Evolutionary conservation across 2,113 vertebrate species (phyloP).

Genomic region (Donacobius atricapilla): DNA sequence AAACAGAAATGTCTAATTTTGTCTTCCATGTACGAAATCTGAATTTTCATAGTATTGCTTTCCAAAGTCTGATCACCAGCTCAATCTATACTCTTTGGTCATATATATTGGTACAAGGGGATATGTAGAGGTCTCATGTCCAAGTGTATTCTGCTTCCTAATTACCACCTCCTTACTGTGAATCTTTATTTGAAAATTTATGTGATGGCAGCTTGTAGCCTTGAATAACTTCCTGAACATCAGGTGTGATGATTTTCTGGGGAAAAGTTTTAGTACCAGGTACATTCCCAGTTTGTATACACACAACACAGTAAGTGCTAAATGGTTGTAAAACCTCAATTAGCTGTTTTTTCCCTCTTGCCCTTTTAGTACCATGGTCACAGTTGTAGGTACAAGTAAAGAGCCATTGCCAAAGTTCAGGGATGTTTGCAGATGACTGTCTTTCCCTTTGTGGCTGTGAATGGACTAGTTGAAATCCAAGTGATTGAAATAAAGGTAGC

Average conservation of each 20-base stretch:
- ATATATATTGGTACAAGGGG: neutral
- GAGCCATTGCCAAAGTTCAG: neutral
- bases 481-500: neutral
- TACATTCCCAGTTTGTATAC: neutral
- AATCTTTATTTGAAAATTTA: neutral
- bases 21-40: neutral
- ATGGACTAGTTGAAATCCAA: neutral
- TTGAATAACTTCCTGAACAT: neutral
- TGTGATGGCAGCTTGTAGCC: neutral
- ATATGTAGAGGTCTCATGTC: neutral
- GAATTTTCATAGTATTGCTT: neutral
- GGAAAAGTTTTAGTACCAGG: neutral
- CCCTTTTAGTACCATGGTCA: neutral
- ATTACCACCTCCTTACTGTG: neutral
- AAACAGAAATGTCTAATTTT: slow-evolving; percentile 10
- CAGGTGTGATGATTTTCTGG: neutral
- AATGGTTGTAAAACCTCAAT: neutral
- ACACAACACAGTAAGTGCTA: neutral
- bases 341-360: neutral
- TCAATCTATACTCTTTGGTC: neutral
- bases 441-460: neutral
- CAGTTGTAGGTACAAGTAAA: neutral
- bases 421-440: neutral
- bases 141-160: neutral
- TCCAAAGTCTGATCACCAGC: neutral